Evolutionary conservation across 2,888 invertebrate genomes (phyloP), one percentile per base, ranked within the genome.

Genomic region (Sinodicranocentrus sp.): DNA sequence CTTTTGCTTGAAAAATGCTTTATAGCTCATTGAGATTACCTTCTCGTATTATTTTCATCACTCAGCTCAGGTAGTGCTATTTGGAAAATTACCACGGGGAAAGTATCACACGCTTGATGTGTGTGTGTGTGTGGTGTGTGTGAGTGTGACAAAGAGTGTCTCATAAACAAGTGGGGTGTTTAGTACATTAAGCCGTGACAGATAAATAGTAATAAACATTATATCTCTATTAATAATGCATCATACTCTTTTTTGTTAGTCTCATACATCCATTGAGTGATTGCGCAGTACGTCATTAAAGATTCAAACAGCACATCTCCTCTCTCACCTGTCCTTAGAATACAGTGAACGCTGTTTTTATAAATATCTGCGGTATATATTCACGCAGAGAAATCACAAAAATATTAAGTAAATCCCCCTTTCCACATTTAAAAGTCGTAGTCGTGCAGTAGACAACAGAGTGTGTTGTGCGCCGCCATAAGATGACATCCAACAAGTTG

Each of bases 81-180:
- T 48, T 48, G 48, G 48, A 48, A 48, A 48, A 48, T 48, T 48
- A 48, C 48, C 48, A 48, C 48, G n/a, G n/a, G n/a, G n/a, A n/a
- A n/a, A n/a, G n/a, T n/a, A n/a, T n/a, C n/a, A n/a, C n/a, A n/a
- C n/a, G n/a, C n/a, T n/a, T n/a, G n/a, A n/a, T n/a, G n/a, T n/a
- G n/a, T n/a, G n/a, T n/a, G n/a, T n/a, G 39, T 39, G 13, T 39
- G 39, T 39, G 13, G 5, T 39, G 39, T 39, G 39, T 39, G 5
- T 5, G 13, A 8, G 39, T 39, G 39, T 39, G 5, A 39, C 39
- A 39, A 39, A 39, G 39, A 39, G 13, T 13, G 13, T 5, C 39
- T 5, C 39, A 13, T 8, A 13, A 5, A 39, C 39, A 39, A 39
- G 6, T 15, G n/a, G 48, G 13, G 39, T 5, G 39, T 39, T 39